Conservation (phyloP, 2,888 invertebrate genomes). For the Polyploca ridens region DNA sequence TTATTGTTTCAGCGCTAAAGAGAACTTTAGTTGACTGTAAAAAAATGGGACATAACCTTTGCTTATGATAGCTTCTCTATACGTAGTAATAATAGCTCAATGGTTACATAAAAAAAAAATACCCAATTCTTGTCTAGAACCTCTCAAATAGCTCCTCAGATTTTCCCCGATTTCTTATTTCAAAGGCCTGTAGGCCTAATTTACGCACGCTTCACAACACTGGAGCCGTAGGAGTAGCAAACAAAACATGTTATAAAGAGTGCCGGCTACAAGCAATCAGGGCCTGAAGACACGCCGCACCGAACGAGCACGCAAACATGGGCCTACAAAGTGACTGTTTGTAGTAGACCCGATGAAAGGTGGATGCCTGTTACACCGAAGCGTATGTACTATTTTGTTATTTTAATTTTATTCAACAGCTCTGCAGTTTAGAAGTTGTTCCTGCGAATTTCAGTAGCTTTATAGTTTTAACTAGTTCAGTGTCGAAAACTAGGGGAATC, state of each 20-base stretch:
- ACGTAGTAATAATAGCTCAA: too few species aligned
- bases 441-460: too few species aligned
- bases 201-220: slow-evolving; percentile 16
- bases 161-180: not conserved
- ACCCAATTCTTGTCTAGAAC: not conserved
- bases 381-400: slow-evolving; percentile 19
- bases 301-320: slow-evolving; percentile 47
- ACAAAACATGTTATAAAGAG: slow-evolving; percentile 41
- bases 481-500: too few species aligned
- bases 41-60: too few species aligned
- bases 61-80: too few species aligned
- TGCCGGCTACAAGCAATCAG: slow-evolving; percentile 32
- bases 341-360: slow-evolving; percentile 33
- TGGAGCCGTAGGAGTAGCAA: slow-evolving; percentile 23
- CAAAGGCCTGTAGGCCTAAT: slow-evolving; percentile 2
- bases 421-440: not conserved
- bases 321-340: slow-evolving; percentile 51
- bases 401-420: not conserved
- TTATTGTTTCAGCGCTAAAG: too few species aligned
- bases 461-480: not conserved
- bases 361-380: slow-evolving; percentile 37
- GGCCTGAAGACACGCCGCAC: slow-evolving; percentile 33
- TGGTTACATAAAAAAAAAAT: too few species aligned
- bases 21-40: too few species aligned
- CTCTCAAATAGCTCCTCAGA: not conserved